Conservation (phyloP, 2,888 invertebrate genomes). For the Melikaiella ostensackeni region DNA sequence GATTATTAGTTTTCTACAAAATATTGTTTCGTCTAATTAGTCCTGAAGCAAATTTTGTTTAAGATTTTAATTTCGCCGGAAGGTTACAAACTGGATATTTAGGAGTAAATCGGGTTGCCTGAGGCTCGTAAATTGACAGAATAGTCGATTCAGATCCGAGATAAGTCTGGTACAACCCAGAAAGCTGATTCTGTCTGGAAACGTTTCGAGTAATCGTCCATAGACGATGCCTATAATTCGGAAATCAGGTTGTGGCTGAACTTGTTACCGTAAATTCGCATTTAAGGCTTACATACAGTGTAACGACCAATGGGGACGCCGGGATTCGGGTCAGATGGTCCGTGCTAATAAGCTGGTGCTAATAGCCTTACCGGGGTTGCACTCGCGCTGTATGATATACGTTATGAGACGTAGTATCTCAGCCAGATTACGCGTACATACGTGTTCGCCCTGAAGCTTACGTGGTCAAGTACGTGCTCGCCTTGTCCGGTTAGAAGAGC, state of each 20-base stretch:
- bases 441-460: conserved; percentile 57
- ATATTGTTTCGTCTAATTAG: no score
- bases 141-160: conserved; percentile 2
- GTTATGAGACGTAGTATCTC: conserved; percentile 58
- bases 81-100: neutral
- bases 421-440: conserved; percentile 58
- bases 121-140: conserved; percentile 11
- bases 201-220: conserved; percentile 53
- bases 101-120: neutral
- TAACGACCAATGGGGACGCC: conserved; percentile 56
- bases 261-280: conserved; percentile 66
- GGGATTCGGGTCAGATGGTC: conserved; percentile 48
- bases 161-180: conserved; percentile 12
- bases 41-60: neutral
- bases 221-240: conserved; percentile 53
- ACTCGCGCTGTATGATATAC: conserved; percentile 55
- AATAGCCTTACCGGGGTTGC: conserved; percentile 65
- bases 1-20: no score
- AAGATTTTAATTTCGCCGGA: neutral
- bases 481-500: conserved; percentile 29
- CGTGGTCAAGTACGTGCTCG: conserved; percentile 54
- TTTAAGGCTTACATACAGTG: conserved; percentile 60
- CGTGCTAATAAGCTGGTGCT: conserved; percentile 61
- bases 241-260: conserved; percentile 41
- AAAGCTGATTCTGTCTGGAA: conserved; percentile 19